Evolutionary conservation across 2,113 vertebrate species (phyloP).

Genomic region (Hippocampus zosterae): DNA sequence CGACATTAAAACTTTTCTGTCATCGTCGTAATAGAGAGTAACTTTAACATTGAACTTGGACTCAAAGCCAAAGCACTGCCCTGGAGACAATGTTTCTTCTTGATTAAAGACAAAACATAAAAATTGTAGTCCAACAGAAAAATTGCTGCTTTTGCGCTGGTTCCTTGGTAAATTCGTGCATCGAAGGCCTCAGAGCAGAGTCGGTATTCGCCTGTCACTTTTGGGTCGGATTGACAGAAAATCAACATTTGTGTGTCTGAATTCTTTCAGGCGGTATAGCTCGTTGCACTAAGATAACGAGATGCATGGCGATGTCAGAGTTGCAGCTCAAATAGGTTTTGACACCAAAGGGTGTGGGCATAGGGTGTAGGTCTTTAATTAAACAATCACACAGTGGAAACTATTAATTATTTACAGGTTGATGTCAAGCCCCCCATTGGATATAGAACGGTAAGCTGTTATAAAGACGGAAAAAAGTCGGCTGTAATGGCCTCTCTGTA

Average conservation of each 20-base stretch:
- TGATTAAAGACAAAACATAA: conserved; percentile 8
- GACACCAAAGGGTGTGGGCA: neutral
- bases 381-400: neutral
- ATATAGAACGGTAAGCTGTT: neutral
- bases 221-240: neutral
- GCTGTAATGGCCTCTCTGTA: neutral
- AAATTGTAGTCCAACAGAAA: conserved; percentile 11
- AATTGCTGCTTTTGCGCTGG: neutral
- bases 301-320: neutral
- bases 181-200: neutral
- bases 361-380: neutral
- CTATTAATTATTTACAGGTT: neutral
- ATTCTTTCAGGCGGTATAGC: too few relatives aligned
- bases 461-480: neutral
- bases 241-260: neutral
- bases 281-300: neutral
- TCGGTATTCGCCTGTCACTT: neutral
- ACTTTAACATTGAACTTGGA: conserved; percentile 37
- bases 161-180: neutral
- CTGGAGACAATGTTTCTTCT: neutral
- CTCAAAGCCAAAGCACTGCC: conserved; percentile 31
- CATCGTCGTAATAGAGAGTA: conserved; percentile 22
- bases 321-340: neutral
- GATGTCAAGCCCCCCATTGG: neutral
- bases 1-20: conserved; percentile 31